Percentiles rank a stretch among this genome's conserved stretches.
Evolutionary conservation across 2,888 invertebrate species (phyloP).

Genomic region (Fragum fragum): DNA sequence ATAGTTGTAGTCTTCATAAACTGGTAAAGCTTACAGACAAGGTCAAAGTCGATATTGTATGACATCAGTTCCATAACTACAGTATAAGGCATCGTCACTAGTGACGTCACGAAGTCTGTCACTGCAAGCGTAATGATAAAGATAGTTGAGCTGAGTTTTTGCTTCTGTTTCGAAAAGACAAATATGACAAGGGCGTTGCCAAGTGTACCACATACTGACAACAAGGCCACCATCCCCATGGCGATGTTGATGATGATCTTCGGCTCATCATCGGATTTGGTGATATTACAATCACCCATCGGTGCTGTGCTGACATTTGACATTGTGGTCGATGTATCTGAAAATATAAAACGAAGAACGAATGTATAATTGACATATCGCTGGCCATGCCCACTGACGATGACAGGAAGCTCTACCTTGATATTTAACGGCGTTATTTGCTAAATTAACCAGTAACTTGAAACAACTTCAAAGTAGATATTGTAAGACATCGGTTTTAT

Average conservation of each 20-base stretch:
- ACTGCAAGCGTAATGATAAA: conserved; percentile 84
- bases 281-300: conserved; percentile 13
- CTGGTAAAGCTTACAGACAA: conserved; percentile 81
- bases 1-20: conserved; percentile 82
- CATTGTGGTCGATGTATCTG: not conserved
- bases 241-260: conserved; percentile 66
- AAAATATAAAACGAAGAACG: not conserved
- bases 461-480: too few relatives aligned
- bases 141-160: conserved; percentile 84
- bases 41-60: conserved; percentile 75
- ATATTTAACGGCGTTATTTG: too few relatives aligned
- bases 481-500: too few relatives aligned
- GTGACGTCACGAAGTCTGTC: conserved; percentile 82
- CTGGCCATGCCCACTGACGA: too few relatives aligned
- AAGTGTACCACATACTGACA: conserved; percentile 77
- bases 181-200: conserved; percentile 81
- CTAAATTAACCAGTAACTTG: too few relatives aligned
- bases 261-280: conserved; percentile 17
- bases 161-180: conserved; percentile 77
- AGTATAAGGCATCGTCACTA: conserved; percentile 83
- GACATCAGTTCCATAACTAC: conserved; percentile 81
- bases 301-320: not conserved
- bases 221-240: conserved; percentile 72
- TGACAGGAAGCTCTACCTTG: too few relatives aligned
- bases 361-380: too few relatives aligned